phyloP scores from a whole-genome alignment of 92 coral and sea anemone species.

The Phenganax subtilis region DNA sequence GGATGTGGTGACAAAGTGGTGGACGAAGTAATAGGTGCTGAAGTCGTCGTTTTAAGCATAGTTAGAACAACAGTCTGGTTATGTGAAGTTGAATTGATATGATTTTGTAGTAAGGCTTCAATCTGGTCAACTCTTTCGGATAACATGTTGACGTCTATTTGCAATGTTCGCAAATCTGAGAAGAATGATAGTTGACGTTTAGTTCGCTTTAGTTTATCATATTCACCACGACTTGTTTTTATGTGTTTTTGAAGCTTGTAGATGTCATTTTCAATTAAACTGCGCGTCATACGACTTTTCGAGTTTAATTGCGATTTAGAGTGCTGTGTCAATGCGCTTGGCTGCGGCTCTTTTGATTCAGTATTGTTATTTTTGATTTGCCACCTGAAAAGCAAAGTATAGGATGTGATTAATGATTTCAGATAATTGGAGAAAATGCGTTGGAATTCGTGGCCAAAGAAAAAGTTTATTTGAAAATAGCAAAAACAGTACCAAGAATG shows the following conservation, averaged over 20 bases:
- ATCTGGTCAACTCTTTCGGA: neutral
- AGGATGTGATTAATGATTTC: too few relatives aligned
- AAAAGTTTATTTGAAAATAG: neutral
- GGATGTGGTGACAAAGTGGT: neutral
- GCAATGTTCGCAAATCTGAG: neutral
- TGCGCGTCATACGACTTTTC: neutral
- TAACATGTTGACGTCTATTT: neutral
- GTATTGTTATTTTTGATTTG: slow-evolving; percentile 15
- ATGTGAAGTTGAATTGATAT: neutral
- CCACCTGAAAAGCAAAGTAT: slow-evolving; percentile 14
- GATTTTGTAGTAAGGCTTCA: neutral
- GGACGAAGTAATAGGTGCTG: neutral
- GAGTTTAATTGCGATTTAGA: neutral
- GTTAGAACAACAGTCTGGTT: neutral
- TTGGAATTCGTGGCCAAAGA: neutral
- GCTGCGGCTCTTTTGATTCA: neutral
- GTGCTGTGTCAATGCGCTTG: neutral
- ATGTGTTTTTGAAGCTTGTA: neutral
- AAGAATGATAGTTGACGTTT: neutral
- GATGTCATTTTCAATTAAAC: neutral
- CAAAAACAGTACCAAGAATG: neutral
- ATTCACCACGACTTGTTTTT: neutral
- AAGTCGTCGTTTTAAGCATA: neutral
- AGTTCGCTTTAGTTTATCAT: neutral
- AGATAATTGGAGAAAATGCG: neutral